phyloP scores from a whole-genome alignment of 2,113 vertebrate species.

The Pteronura brasiliensis region DNA sequence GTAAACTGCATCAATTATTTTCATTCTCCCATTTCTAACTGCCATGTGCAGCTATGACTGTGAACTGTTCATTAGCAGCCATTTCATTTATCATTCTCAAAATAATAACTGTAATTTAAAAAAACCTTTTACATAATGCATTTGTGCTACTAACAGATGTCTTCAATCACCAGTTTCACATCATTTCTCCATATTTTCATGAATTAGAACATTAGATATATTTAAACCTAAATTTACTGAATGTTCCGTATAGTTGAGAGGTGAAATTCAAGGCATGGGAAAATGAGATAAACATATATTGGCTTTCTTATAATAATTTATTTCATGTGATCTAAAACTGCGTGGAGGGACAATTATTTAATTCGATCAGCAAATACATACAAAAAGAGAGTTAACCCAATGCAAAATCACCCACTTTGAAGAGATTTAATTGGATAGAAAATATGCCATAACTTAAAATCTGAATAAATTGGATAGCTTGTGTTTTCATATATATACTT shows the following conservation, averaged over 20 bases:
- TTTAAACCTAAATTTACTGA: conserved; percentile 70
- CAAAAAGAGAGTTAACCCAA: neutral
- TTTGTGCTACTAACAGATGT: conserved; percentile 73
- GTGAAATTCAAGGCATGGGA: conserved; percentile 46
- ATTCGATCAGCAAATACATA: neutral
- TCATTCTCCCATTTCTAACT: conserved; percentile 75
- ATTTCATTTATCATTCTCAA: conserved; percentile 68
- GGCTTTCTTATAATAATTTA: conserved; percentile 46
- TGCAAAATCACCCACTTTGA: conserved; percentile 21
- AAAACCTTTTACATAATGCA: conserved; percentile 66
- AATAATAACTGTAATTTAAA: conserved; percentile 64
- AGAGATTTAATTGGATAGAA: conserved; percentile 15
- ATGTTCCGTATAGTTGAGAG: conserved; percentile 37
- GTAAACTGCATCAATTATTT: neutral
- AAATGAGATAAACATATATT: conserved; percentile 30
- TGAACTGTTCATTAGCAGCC: conserved; percentile 55
- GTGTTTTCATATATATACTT: conserved; percentile 14
- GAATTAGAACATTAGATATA: conserved; percentile 57
- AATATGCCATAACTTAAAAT: neutral
- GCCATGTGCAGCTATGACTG: conserved; percentile 57
- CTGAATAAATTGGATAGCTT: conserved; percentile 13
- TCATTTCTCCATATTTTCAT: conserved; percentile 60
- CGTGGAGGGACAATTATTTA: neutral
- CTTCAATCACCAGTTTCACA: conserved; percentile 73
- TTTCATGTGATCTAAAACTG: neutral